Percentiles rank a stretch among this genome's conserved stretches.
Evolutionary conservation across 2,113 vertebrate species (phyloP).

Genomic region (Gymnarchus niloticus): DNA sequence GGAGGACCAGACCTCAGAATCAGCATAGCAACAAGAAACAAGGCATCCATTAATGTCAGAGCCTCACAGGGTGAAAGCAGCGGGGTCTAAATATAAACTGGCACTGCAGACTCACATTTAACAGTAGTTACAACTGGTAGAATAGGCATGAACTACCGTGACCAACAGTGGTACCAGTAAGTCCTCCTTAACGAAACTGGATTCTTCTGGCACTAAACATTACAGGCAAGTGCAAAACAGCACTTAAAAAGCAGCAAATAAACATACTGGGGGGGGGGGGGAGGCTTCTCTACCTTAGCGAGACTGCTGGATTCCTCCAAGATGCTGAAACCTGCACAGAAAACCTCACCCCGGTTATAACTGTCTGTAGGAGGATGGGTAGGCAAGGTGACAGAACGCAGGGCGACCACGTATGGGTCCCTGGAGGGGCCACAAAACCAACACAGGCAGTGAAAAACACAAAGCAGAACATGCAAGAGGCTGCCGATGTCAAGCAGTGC

Average conservation of each 20-base stretch:
- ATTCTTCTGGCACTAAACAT: neutral
- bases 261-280: too few relatives aligned
- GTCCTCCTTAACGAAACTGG: neutral
- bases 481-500: neutral
- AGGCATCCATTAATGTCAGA: neutral
- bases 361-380: slow-evolving; percentile 57
- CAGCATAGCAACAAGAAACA: neutral
- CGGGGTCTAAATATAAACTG: neutral
- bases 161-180: neutral
- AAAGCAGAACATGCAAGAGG: neutral
- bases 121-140: neutral
- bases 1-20: neutral
- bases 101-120: neutral
- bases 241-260: too few relatives aligned
- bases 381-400: slow-evolving; percentile 84
- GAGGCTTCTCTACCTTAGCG: slow-evolving; percentile 89
- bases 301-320: slow-evolving; percentile 65
- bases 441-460: neutral
- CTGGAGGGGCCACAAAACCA: slow-evolving; percentile 52
- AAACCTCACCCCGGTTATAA: slow-evolving; percentile 75
- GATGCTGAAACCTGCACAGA: slow-evolving; percentile 89
- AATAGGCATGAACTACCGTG: neutral
- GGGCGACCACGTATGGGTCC: slow-evolving; percentile 86
- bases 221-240: too few relatives aligned
- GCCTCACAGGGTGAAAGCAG: neutral